A percentile compares a stretch with the other conserved stretches of the same genome.
These are phyloP conservation scores for Galaxias olidus DNA, from an alignment of 2,797 vertebrate species.

Conservation along the genomic window DNA sequence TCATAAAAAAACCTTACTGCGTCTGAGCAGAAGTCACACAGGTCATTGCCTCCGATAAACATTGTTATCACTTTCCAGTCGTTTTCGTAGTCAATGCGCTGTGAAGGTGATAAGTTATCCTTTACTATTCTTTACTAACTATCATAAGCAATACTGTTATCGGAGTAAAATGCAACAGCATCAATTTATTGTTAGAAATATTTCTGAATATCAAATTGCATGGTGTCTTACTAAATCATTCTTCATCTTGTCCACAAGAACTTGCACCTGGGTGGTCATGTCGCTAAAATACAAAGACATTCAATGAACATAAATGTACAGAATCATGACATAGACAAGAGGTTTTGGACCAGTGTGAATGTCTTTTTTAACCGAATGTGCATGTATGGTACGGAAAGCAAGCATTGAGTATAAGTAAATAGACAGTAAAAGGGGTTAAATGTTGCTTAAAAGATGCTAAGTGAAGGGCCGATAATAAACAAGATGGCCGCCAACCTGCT, in stretches of 20 bases:
- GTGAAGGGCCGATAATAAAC: constrained; percentile 27
- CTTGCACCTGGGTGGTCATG: constrained; percentile 75
- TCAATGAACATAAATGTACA: not conserved
- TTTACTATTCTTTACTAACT: no score
- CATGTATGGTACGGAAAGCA: no score
- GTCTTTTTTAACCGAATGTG: no score
- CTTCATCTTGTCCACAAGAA: constrained; percentile 83
- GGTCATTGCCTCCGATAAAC: constrained; percentile 83
- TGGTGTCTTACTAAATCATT: constrained; percentile 70
- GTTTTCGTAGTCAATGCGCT: constrained; percentile 82
- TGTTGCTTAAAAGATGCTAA: not conserved
- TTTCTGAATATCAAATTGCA: not conserved
- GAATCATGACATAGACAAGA: not conserved
- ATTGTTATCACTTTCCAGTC: constrained; percentile 96
- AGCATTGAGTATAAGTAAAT: no score
- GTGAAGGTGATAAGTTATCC: constrained; percentile 28
- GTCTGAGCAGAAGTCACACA: constrained; percentile 87
- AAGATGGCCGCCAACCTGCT: constrained; percentile 76
- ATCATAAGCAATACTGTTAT: no score
- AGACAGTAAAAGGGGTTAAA: no score
- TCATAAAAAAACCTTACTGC: constrained; percentile 70
- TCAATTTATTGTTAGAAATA: no score
- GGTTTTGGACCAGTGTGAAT: not conserved
- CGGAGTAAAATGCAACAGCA: no score
- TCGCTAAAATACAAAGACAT: constrained; percentile 69